These are phyloP conservation scores for Fragum sueziense DNA, from an alignment of 2,888 invertebrate genomes.

Conservation along the genomic window DNA sequence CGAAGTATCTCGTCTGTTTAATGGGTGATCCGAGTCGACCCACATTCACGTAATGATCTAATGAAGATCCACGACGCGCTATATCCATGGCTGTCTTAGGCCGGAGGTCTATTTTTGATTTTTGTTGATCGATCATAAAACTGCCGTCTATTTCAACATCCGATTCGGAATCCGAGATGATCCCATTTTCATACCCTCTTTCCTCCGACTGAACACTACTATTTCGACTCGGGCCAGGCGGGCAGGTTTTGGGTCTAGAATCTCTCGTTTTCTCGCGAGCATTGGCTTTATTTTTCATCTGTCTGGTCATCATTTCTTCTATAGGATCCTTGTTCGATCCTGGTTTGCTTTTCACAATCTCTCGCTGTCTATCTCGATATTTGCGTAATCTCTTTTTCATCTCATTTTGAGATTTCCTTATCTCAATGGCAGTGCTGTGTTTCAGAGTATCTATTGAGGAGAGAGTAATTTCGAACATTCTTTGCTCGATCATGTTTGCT, in stretches of 20 bases:
- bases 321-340: slow-evolving; percentile 48
- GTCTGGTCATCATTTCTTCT: slow-evolving; percentile 51
- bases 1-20: slow-evolving; percentile 52
- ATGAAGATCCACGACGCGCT: slow-evolving; percentile 30
- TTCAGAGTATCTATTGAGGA: slow-evolving; percentile 54
- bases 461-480: slow-evolving; percentile 57
- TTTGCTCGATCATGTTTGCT: slow-evolving; percentile 55
- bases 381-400: slow-evolving; percentile 57
- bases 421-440: slow-evolving; percentile 55
- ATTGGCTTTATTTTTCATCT: slow-evolving; percentile 48
- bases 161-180: slow-evolving; percentile 44
- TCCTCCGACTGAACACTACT: not conserved
- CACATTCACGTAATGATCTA: slow-evolving; percentile 35
- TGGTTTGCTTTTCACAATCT: slow-evolving; percentile 47
- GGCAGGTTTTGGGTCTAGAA: slow-evolving; percentile 48
- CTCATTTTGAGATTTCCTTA: slow-evolving; percentile 55
- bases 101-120: slow-evolving; percentile 56
- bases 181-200: not conserved
- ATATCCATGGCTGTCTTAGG: slow-evolving; percentile 60
- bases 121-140: slow-evolving; percentile 61
- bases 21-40: slow-evolving; percentile 51
- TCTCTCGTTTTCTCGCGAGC: slow-evolving; percentile 27
- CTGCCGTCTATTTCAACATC: slow-evolving; percentile 56
- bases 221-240: slow-evolving; percentile 2
- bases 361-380: slow-evolving; percentile 57